Evolutionary conservation across 2,888 invertebrate genomes (phyloP), one percentile per base, ranked within the genome.

Genomic region (Sylvicola cinctus): DNA sequence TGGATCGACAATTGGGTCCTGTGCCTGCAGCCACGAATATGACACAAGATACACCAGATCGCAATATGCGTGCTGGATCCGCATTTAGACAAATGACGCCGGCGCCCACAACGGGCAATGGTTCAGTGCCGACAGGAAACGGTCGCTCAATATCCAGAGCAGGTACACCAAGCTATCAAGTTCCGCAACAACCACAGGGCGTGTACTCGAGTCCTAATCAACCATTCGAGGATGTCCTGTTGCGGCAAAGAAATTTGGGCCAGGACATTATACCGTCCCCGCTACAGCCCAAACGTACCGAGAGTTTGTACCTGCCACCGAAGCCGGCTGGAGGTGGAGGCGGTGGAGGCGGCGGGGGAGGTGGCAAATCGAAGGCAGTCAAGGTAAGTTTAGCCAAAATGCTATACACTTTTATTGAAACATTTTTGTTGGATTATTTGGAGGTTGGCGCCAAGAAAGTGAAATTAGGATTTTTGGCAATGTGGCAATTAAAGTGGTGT

Each of bases 211-310:
- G 49, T 34, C 51, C 55, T 37, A 56, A 56, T 47, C 70, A 68
- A 43, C 79, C 81, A 28, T 83, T 85, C 55, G 85, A 87, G 55
- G 84, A 84, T 36, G 74, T 81, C 35, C 66, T 84, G 40, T 52
- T 85, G 47, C 68, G 78, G 50, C 81, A 83, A 55, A 67, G 81
- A 47, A 74, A 68, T 43, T 66, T 85, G 37, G 84, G 84, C 40
- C 87, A 87, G 61, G 87, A 87, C 53, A 85, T 87, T 54, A 71
- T 83, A 49, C 84, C 85, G 40, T 85, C 85, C 45, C 74, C 70
- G 38, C 76, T 76, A 49, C 83, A 85, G 55, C 87, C 87, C 38
- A 87, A 88, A 59, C 70, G 88, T 49, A 87, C 87, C 41, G 88
- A 88, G 60, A 87, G 87, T 54, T 66, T 88, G 46, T 87, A 76